Evolutionary conservation across 2,797 vertebrate species (phyloP), one percentile per base, ranked within the genome.

Genomic region (Tangara arthus): DNA sequence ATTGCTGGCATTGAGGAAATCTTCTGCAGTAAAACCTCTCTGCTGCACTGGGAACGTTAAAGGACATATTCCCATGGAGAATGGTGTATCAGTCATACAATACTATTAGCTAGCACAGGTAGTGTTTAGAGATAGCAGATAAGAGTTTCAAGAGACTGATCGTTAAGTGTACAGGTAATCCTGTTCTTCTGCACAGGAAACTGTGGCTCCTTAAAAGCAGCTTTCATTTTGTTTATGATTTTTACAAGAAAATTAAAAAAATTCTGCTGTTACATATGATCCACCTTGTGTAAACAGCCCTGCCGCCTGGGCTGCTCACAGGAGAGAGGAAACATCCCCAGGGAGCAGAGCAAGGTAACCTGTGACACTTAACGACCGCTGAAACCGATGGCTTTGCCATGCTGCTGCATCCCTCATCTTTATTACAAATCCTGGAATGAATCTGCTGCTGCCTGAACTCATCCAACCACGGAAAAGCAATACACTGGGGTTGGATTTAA

Each of bases 151-250:
- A 76, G 78, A 91, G 88, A 73, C 66, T 82, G 90, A 52, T 70
- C 44, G 77, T 84, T 90, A 93, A 96, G 70, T 68, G 80, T 89
- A 89, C 84, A 71, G 78, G 82, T 96, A 96, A 97, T 96, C 94
- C 78, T 4, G 15, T 52, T 42, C 88, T 87, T 76, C 89, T 47
- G 47, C 53, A 75, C 80, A 85, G 93, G 92, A 82, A 95, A 83
- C 77, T 19, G 73, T 4, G 0, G 81, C 72, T 93, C 75, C 94
- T 87, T 87, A 59, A 82, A 76, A 69, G 65, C 68, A 80, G 50
- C 23, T 61, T 82, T 79, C 6, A 56, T 49, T 86, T 59, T 47
- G 35, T 78, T 94, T 39, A 69, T 16, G 34, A 56, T 52, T 72
- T 83, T 52, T 26, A 72, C 0, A 3, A 89, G 76, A 72, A 73